These are phyloP conservation scores for Xiphophorus birchmanni DNA, from an alignment of 2,797 vertebrate species.

Conservation along the genomic window DNA sequence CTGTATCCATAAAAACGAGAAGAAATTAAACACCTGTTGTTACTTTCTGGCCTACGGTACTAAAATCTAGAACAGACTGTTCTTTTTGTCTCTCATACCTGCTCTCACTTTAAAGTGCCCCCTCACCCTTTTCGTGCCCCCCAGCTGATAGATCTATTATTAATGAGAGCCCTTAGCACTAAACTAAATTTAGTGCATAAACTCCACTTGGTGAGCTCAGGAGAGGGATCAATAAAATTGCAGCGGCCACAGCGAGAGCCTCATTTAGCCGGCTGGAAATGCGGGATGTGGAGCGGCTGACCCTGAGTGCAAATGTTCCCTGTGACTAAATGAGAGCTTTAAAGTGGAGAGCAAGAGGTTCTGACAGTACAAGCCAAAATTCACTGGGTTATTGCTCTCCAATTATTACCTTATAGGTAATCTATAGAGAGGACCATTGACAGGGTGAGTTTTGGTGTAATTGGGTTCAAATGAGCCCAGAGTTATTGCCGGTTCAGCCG, in stretches of 20 bases:
- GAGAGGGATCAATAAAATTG: conserved; percentile 65
- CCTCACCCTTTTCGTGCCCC: conserved; percentile 26
- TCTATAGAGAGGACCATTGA: conserved; percentile 68
- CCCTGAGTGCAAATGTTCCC: conserved; percentile 61
- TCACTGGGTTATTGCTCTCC: conserved; percentile 63
- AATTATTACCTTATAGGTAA: conserved; percentile 65
- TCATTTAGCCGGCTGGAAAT: conserved; percentile 67
- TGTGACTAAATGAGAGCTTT: conserved; percentile 43
- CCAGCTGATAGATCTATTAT: conserved; percentile 78
- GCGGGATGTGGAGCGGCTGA: conserved; percentile 53
- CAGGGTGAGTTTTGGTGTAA: conserved; percentile 62
- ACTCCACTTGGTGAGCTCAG: conserved; percentile 68
- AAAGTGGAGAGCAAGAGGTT: conserved; percentile 47
- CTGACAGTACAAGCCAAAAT: conserved; percentile 62
- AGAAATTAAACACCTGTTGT: background rate
- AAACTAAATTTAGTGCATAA: conserved; percentile 80
- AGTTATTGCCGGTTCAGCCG: conserved; percentile 64
- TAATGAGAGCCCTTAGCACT: conserved; percentile 80
- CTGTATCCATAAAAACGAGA: background rate
- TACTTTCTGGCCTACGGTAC: background rate
- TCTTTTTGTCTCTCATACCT: conserved; percentile 16
- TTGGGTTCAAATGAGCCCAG: conserved; percentile 68
- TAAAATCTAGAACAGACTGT: background rate
- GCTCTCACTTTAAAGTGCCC: conserved; percentile 56
- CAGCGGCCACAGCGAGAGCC: conserved; percentile 62